Base-by-base conservation (phyloP, 1,140 invertebrate genomes). In the Eupristina koningsbergeri region DNA sequence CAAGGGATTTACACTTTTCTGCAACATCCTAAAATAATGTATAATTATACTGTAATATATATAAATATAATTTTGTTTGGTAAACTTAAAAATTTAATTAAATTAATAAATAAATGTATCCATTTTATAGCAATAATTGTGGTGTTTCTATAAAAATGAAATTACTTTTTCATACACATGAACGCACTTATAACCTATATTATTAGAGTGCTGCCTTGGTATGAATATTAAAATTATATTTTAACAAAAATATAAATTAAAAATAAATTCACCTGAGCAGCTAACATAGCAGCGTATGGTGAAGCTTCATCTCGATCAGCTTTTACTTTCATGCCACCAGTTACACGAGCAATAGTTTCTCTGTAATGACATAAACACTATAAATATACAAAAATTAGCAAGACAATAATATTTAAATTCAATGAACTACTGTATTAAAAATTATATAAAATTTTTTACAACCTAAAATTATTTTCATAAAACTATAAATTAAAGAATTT, bases 291-390 rank as follows among this genome's bases (percentile, higher is more conserved):
- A 91, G 99, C 99, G 90, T 99, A 99, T 26, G 99, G 99, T 45
- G 98, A 99, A 88, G 98, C 97, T 93, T 99, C 99, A 94, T 99
- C 99, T 94, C 99, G 96, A 94, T 99, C 99, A 89, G 99, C 99
- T 93, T 99, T 99, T 0, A 99, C 99, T 94, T 99, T 99, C 99
- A 99, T 99, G 84, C 99, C 99, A 92, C 99, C 99, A 89, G 99
- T 99, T 50, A 99, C 97, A 89, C 98, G 95, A 82, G 97, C 97
- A 90, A 99, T 99, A 5, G 99, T 99, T 97, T 99, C 98, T 89
- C 98, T 96, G 85, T n/a, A 89, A 89, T 85, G 5, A 80, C 34
- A 22, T 71, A 39, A 19, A 26, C 39, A 11, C 22, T 39, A 41
- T 7, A 71, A 6, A 41, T 64, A 50, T 50, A 50, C 17, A 9